A percentile compares a stretch with the other conserved stretches of the same genome.
Evolutionary conservation across 2,888 invertebrate species (phyloP).

Genomic region (Flabesymbios commensalis): DNA sequence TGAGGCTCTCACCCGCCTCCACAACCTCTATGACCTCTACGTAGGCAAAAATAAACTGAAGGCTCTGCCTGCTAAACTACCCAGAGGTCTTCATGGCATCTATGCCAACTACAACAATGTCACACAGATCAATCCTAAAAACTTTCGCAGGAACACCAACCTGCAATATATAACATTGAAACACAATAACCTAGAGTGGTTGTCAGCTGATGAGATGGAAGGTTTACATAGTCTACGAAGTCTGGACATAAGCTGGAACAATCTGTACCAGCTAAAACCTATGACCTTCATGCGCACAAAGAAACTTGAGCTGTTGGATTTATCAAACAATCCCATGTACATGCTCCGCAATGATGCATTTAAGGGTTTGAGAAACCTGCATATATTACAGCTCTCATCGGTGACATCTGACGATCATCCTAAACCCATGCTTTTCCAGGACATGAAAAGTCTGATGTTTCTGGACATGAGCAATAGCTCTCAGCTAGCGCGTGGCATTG

Average conservation of each 20-base stretch:
- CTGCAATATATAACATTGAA: conserved; percentile 36
- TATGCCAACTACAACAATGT: conserved; percentile 33
- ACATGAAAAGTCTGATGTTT: conserved; percentile 32
- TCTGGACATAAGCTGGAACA: conserved; percentile 31
- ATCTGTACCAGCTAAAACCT: conserved; percentile 17
- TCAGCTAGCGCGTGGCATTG: conserved; percentile 15
- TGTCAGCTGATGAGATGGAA: conserved; percentile 27
- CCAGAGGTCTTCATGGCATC: conserved; percentile 20
- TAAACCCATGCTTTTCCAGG: conserved; percentile 19
- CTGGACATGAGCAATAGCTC: conserved; percentile 42
- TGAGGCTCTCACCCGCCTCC: conserved; percentile 82
- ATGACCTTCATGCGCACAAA: conserved; percentile 17
- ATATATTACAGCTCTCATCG: conserved; percentile 32
- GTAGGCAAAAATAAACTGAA: conserved; percentile 71
- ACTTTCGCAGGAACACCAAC: conserved; percentile 17
- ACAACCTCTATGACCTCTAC: conserved; percentile 80
- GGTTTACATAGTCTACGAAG: conserved; percentile 24
- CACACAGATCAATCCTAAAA: conserved; percentile 10
- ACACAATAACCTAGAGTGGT: conserved; percentile 31
- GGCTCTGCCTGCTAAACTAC: conserved; percentile 25
- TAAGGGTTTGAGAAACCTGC: conserved; percentile 27
- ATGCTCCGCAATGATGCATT: conserved; percentile 26
- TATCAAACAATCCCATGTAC: conserved; percentile 38
- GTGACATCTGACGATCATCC: conserved; percentile 18
- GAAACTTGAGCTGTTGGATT: conserved; percentile 31